These are phyloP conservation scores for Acleris sparsana DNA, from an alignment of 2,888 invertebrate species.

Conservation along the genomic window DNA sequence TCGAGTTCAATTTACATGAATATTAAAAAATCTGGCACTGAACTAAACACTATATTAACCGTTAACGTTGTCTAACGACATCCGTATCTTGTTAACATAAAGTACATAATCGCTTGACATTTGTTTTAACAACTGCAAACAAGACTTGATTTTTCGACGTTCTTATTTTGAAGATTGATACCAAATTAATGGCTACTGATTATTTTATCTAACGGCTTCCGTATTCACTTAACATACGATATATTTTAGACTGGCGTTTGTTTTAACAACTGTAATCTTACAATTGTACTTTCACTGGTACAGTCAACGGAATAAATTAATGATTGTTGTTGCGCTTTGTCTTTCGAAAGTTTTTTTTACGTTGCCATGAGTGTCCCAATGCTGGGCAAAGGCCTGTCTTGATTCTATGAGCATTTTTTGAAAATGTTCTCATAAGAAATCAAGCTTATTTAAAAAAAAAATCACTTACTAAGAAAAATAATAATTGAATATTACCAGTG, in stretches of 20 bases:
- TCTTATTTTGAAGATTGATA: not conserved
- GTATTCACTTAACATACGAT: constrained; percentile 20
- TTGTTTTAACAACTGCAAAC: not conserved
- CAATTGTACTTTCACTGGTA: constrained; percentile 24
- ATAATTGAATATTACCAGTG: too few relatives aligned
- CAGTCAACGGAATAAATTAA: too few relatives aligned
- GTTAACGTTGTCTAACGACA: constrained; percentile 10
- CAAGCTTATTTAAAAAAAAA: too few relatives aligned
- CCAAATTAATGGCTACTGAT: constrained; percentile 25
- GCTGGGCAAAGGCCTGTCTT: too few relatives aligned
- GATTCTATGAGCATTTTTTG: too few relatives aligned
- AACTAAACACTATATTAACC: constrained; percentile 12
- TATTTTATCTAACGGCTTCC: constrained; percentile 25
- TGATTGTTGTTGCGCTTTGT: too few relatives aligned
- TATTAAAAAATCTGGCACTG: not conserved
- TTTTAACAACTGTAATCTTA: not conserved
- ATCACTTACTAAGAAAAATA: too few relatives aligned
- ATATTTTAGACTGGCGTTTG: constrained; percentile 8
- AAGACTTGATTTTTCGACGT: too few relatives aligned
- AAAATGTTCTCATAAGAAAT: too few relatives aligned
- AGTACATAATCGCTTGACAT: constrained; percentile 14
- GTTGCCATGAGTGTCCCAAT: too few relatives aligned
- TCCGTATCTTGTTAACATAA: constrained; percentile 19
- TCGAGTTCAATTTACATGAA: not conserved
- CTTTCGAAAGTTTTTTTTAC: too few relatives aligned